Evolutionary conservation across 2,888 invertebrate species (phyloP).

Genomic region (Nomada flava): DNA sequence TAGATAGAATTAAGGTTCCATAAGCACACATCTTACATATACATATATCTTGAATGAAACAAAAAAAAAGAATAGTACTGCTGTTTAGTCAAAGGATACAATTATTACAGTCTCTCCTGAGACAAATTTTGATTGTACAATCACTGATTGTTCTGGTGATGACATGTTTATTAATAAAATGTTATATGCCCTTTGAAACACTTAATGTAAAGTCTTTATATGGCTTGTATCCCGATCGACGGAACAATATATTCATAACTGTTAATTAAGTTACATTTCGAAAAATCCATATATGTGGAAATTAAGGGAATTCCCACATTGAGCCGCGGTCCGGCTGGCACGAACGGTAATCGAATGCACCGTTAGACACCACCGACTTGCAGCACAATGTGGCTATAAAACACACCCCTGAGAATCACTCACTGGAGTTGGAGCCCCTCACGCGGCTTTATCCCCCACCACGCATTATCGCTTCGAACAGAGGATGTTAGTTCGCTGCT

Average conservation of each 20-base stretch:
- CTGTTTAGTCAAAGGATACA: constrained; percentile 85
- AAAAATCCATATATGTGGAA: background rate
- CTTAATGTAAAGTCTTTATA: constrained; percentile 25
- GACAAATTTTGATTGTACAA: constrained; percentile 86
- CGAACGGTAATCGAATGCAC: too few relatives aligned
- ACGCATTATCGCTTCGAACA: too few relatives aligned
- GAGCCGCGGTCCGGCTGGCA: too few relatives aligned
- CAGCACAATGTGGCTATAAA: too few relatives aligned
- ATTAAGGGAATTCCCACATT: too few relatives aligned
- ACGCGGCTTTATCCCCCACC: too few relatives aligned
- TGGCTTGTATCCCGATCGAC: background rate
- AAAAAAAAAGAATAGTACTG: constrained; percentile 64
- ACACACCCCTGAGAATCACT: too few relatives aligned
- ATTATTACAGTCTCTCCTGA: constrained; percentile 86
- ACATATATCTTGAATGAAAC: background rate
- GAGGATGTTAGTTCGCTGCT: too few relatives aligned
- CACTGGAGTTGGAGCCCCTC: too few relatives aligned
- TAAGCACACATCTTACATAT: constrained; percentile 1
- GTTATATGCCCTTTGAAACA: constrained; percentile 6
- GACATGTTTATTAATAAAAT: constrained; percentile 69
- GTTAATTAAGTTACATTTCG: background rate
- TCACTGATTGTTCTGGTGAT: constrained; percentile 79
- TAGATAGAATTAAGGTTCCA: constrained; percentile 65
- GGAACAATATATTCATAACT: background rate
- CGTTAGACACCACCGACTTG: too few relatives aligned